Evolutionary conservation across 1,140 invertebrate species (phyloP), one percentile per base, ranked within the genome.

Genomic region (Uloborus diversus): DNA sequence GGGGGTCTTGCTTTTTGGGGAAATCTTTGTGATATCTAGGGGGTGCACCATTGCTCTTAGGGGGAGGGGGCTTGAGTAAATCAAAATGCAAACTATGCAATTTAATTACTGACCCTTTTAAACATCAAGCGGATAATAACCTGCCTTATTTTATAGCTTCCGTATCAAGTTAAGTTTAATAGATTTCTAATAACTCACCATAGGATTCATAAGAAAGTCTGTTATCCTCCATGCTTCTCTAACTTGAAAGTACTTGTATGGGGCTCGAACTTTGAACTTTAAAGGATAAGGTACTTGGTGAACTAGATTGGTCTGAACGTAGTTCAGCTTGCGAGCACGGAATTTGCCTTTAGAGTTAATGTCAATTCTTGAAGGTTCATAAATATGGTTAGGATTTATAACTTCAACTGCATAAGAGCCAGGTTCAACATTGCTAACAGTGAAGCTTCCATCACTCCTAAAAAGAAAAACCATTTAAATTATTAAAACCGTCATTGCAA

Each of bases 301-400:
- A 11, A 85, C 84, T 57, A 94, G 90, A 1, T 93, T 93, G 0
- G 95, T 94, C 86, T 99, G 96, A 66, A 99, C 92, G 84, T 96
- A 92, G 87, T 99, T 99, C 0, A 99, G 92, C 89, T 94, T 96
- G 59, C 98, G 89, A 0, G 96, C 97, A 81, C 98, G 90, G 81
- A 94, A 96, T 88, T 99, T 99, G 27, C 98, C 98, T 86, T 96
- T 97, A 0, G 92, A 93, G 85, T 96, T 98, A 61, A 99, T 97
- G 88, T 99, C 96, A 0, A 99, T 94, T 79, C 96, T 89, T 1
- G 96, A 91, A 4, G 95, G 94, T 83, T 98, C 96, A 84, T 96
- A 99, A 79, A 93, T 89, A 84, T 92, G 96, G 84, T 97, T 93
- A 4, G 96, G 94, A 88, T 98, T 93, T 9, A 95, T 86, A 17